Percentiles rank a stretch among this genome's conserved stretches.
Evolutionary conservation across 2,888 invertebrate species (phyloP).

Genomic region (Helobdella robusta): DNA sequence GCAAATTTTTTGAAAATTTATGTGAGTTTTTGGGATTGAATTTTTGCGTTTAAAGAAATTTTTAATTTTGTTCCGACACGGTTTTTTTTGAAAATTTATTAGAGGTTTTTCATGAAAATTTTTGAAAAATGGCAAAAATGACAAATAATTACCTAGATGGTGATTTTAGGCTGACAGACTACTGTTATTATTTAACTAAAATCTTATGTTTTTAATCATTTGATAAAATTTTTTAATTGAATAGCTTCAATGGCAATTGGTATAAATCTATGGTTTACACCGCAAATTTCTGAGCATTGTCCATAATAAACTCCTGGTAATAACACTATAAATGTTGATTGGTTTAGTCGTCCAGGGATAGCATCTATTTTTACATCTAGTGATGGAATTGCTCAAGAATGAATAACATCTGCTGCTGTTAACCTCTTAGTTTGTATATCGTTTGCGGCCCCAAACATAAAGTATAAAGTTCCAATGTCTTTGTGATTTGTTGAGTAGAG

Average conservation of each 20-base stretch:
- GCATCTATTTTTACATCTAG: constrained; percentile 50
- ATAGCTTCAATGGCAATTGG: constrained; percentile 54
- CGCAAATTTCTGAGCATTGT: constrained; percentile 74
- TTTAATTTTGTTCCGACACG: too few species aligned
- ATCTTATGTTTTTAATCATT: constrained; percentile 32
- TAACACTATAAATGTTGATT: constrained; percentile 55
- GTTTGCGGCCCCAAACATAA: too few species aligned
- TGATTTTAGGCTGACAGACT: constrained; percentile 63
- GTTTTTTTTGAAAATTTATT: too few species aligned
- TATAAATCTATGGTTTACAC: constrained; percentile 70
- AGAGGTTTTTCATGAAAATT: too few species aligned
- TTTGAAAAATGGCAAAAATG: too few species aligned
- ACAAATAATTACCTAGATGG: too few species aligned
- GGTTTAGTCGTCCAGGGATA: constrained; percentile 50
- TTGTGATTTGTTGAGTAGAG: too few species aligned
- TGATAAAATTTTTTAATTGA: constrained; percentile 45
- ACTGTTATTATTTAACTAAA: constrained; percentile 51
- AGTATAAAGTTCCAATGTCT: too few species aligned
- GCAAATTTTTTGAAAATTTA: too few species aligned
- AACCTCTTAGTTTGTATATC: too few species aligned
- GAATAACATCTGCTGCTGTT: constrained; percentile 49
- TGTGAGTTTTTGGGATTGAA: too few species aligned
- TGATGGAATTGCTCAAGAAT: constrained; percentile 48
- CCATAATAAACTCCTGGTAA: constrained; percentile 62
- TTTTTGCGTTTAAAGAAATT: too few species aligned